Evolutionary conservation across 2,888 invertebrate genomes (phyloP), one percentile per base, ranked within the genome.

Genomic region (Disparrhopalites patrizii): DNA sequence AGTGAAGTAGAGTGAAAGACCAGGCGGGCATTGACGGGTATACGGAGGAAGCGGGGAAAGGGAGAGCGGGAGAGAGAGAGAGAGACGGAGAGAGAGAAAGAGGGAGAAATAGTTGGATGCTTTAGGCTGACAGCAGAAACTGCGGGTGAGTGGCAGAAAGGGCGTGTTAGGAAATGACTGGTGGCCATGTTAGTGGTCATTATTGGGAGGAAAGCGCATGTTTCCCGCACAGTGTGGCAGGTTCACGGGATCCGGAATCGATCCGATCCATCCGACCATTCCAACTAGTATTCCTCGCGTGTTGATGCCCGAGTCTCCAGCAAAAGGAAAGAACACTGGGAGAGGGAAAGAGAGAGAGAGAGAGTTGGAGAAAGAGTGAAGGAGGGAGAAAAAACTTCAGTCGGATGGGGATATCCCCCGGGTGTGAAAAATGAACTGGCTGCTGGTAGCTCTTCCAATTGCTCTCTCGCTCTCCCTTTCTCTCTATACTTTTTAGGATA

Each of bases 101-200:
- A n/a, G n/a, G 25, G 47, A 23, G 47, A 47, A 47, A 20, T 47
- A 47, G 47, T 25, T 47, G 51, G 40, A 58, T 38, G 58, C 43
- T 58, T 58, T 18, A n/a, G 50, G 61, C 61, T 61, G 61, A 64
- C 56, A 55, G 56, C n/a, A 56, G 57, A 62, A 62, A 64, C 47
- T 50, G 56, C 56, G 51, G 56, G 61, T 70, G 70, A 70, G 70
- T 70, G 70, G 70, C 68, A 68, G 66, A 71, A 75, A 75, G 75
- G 75, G 73, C 75, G 75, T 75, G 75, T 71, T 73, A 71, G 71
- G 72, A 73, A 75, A 74, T 74, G 75, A 75, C 75, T 75, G 75
- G 75, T 75, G 75, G 75, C 75, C 75, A 75, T 75, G 75, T 75
- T 75, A 74, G 74, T 75, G 75, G 75, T 75, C 75, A 75, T 74